Base-by-base conservation (phyloP, 2,113 vertebrate species). In the Lipotes vexillifer region DNA sequence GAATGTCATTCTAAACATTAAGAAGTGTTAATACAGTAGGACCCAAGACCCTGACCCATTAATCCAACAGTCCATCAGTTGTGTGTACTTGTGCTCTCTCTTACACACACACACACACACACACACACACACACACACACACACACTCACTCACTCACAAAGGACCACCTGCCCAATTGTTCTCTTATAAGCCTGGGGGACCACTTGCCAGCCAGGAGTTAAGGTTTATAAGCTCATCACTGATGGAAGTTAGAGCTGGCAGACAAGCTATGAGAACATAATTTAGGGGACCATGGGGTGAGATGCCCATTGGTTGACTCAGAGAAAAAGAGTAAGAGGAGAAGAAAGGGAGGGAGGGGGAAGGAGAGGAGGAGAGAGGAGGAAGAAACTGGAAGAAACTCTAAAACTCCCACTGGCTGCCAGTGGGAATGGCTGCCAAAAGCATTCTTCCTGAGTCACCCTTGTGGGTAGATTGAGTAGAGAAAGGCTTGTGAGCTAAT, bases 221-320 rank as follows among this genome's bases (percentile, higher is more conserved):
- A 49, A 78, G 33, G 17, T 55, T 71, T 68, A 68, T 31, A 91
- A 68, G 27, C 27, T 21, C 72, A 89, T 84, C 27, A 36, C 65
- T 71, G 23, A 63, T 36, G 36, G 36, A 97, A 98, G 98, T 97
- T 93, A 96, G 94, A 98, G 96, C 82, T 96, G 94, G 96, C 97
- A 98, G 95, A 94, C 92, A 98, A 98, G 94, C 97, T 98, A 98
- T 97, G 92, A 91, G 96, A 98, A 97, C 95, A 96, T 98, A 98
- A 98, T 74, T 97, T 95, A 98, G 97, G 97, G 92, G 95, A 90
- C 91, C 31, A 25, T 93, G 92, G 25, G 87, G 97, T 68, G 11
- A 97, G 97, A 98, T 81, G 0, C 94, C 93, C 96, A 89, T 95
- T 92, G 92, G 74, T 65, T 98, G 95, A 97, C 65, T 97, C 95